Evolutionary conservation across 2,797 vertebrate species (phyloP).

Genomic region (Morelia viridis): DNA sequence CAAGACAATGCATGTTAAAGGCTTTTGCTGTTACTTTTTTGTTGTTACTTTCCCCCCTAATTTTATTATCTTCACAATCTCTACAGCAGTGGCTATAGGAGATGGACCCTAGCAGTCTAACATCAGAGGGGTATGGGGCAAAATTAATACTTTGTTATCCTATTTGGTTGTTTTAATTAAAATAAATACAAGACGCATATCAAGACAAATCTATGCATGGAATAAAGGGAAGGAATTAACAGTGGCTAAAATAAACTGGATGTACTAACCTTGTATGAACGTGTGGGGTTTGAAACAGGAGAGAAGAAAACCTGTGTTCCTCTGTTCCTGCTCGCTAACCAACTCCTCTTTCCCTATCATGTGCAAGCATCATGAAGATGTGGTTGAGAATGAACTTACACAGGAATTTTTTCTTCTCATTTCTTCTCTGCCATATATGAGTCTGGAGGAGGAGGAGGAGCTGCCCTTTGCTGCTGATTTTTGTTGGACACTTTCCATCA

Average conservation of each 20-base stretch:
- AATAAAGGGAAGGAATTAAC: neutral
- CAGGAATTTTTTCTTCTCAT: neutral
- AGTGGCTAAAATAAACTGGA: neutral
- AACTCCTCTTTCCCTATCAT: neutral
- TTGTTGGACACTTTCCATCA: too few species aligned
- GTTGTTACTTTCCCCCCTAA: neutral
- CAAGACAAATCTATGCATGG: neutral
- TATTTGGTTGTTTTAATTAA: neutral
- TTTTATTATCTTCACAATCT: neutral
- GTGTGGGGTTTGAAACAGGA: neutral
- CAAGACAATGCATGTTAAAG: neutral
- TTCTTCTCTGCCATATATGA: neutral
- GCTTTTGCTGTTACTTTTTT: neutral
- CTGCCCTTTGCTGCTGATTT: too few species aligned
- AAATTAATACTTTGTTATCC: neutral
- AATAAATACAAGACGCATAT: neutral
- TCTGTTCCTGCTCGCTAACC: neutral
- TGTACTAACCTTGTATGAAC: neutral
- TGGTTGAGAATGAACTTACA: neutral
- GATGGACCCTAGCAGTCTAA: neutral
- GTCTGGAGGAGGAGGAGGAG: neutral
- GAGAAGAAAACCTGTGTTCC: neutral
- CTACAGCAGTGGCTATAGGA: neutral
- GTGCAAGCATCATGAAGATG: neutral
- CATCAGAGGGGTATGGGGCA: neutral